Evolutionary conservation across 1,140 invertebrate species (phyloP).

Genomic region (Zophobas morio): DNA sequence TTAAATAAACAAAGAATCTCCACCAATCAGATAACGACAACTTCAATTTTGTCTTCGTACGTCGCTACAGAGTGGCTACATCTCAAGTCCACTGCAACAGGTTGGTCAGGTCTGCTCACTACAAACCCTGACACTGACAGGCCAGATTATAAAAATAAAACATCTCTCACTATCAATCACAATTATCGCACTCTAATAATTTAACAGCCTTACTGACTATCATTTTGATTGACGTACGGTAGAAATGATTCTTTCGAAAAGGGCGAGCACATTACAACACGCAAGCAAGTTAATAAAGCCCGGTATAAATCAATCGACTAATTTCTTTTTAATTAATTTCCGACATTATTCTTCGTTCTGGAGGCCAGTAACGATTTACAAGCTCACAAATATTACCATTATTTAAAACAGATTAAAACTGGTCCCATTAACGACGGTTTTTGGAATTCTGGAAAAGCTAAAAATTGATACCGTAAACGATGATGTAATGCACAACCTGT

Average conservation of each 20-base stretch:
- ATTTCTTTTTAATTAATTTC: slow-evolving; percentile 22
- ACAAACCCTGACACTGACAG: not conserved
- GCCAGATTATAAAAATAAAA: slow-evolving; percentile 3
- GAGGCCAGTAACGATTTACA: not conserved
- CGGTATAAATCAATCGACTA: not conserved
- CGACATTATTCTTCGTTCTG: slow-evolving; percentile 2
- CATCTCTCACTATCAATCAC: not conserved
- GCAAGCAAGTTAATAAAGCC: not conserved
- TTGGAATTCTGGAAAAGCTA: slow-evolving; percentile 1
- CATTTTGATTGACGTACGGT: slow-evolving; percentile 25
- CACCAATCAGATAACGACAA: no score
- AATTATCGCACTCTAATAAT: slow-evolving; percentile 19
- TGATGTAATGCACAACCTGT: slow-evolving; percentile 21
- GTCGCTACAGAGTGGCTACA: no score
- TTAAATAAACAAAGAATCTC: no score
- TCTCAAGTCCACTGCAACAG: no score
- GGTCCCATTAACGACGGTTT: not conserved
- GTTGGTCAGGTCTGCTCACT: no score
- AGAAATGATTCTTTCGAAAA: slow-evolving; percentile 4
- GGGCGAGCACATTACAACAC: slow-evolving; percentile 16
- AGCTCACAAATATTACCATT: not conserved
- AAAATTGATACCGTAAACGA: not conserved
- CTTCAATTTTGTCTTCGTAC: no score
- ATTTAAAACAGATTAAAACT: slow-evolving; percentile 7
- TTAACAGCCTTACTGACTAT: not conserved